Evolutionary conservation across 64 coral and sea anemone genomes (phyloP), one percentile per base, ranked within the genome.

Genomic region (Actinia tenebrosa): DNA sequence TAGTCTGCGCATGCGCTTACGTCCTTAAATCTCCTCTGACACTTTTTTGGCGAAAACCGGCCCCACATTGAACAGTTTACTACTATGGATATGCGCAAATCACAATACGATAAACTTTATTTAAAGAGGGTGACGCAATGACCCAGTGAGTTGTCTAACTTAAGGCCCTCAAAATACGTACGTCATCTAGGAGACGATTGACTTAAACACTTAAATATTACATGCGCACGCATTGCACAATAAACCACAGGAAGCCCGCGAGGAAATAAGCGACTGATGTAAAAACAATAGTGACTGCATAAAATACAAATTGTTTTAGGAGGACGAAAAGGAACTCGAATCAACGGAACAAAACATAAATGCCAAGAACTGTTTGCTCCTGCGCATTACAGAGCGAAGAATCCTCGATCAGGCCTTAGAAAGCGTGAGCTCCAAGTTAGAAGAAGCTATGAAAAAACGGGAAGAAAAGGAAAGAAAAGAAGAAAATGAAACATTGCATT

Each of bases 381-480:
- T 91, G 44, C 89, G 89, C 25, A 62, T 91, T 0, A 80, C 84
- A 45, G 89, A 91, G 37, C 68, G 84, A 87, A 16, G 19, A 8
- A 87, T 91, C 45, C 84, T 91, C 3, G 47, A 80, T 10, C 5
- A 77, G 0, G 89, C 89, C 22, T 45, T 86, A 86, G 84, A 86
- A 25, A 52, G 72, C 17, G 55, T 45, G 4, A 78, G 58, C 19
- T 64, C 68, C 15, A 91, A 80, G 63, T 44, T 85, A 6, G 44
- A 85, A 45, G 83, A 85, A 61, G 46, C 43, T 20, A 81, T 50
- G 44, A 50, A 45, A n/a, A n/a, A 81, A 53, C 13, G 43, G 14
- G 79, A 81, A 45, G 79, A 81, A 8, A 81, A 75, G 69, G 15
- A 75, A 75, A 75, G 25, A 30, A 30, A n/a, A 15, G 69, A 75